Evolutionary conservation across 2,797 vertebrate genomes (phyloP).

Genomic region (Anguilla megastoma): DNA sequence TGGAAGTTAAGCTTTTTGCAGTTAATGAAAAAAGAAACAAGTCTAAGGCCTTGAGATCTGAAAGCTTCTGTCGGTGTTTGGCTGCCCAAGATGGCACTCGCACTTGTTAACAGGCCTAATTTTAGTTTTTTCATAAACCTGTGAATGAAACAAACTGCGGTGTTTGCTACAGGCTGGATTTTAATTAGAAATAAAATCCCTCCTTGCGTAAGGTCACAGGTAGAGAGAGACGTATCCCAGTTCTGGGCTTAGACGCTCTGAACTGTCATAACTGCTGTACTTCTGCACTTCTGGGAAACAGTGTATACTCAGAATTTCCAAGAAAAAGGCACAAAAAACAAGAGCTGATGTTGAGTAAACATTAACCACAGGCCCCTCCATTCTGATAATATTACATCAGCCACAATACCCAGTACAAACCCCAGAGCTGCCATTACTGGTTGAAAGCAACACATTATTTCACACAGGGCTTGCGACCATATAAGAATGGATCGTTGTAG

Average conservation of each 20-base stretch:
- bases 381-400: neutral
- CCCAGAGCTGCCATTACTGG: neutral
- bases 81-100: neutral
- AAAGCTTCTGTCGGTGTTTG: constrained; percentile 8
- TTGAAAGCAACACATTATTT: neutral
- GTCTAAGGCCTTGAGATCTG: constrained; percentile 9
- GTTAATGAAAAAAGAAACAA: constrained; percentile 16
- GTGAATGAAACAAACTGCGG: neutral
- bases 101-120: neutral
- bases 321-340: neutral
- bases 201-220: neutral
- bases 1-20: neutral
- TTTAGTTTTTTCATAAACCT: neutral
- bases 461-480: neutral
- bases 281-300: constrained; percentile 4
- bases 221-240: neutral
- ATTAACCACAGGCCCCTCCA: neutral
- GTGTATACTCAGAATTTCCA: neutral
- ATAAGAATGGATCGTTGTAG: neutral
- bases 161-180: constrained; percentile 3
- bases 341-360: neutral
- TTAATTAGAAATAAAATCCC: constrained; percentile 26
- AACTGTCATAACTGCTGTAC: neutral
- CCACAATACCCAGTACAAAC: neutral
- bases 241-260: neutral